A percentile compares a stretch with the other conserved stretches of the same genome.
Evolutionary conservation across 2,888 invertebrate genomes (phyloP).

Genomic region (Drosophila kambysellisi): DNA sequence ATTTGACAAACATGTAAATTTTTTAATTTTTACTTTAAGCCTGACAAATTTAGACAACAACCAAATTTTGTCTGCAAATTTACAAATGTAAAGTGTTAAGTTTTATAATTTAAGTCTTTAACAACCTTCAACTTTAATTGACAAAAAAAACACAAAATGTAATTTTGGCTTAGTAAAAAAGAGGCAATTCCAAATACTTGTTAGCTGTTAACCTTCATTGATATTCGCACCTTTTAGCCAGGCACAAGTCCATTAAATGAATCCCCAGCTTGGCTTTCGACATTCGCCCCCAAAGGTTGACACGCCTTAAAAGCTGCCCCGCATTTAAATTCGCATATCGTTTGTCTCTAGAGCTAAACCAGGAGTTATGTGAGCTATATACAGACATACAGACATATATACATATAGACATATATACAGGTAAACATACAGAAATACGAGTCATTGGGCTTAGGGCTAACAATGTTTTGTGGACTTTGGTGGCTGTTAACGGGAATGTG

Average conservation of each 20-base stretch:
- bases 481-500: background rate
- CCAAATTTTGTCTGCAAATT: background rate
- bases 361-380: background rate
- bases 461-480: slow-evolving; percentile 40
- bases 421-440: slow-evolving; percentile 2
- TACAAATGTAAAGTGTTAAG: background rate
- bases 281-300: slow-evolving; percentile 14
- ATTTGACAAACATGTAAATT: background rate
- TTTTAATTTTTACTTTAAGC: background rate
- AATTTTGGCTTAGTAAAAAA: slow-evolving; percentile 2
- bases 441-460: slow-evolving; percentile 31
- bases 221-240: slow-evolving; percentile 10
- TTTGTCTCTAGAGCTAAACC: slow-evolving; percentile 33
- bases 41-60: background rate
- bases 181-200: background rate
- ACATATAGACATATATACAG: background rate
- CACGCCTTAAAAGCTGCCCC: slow-evolving; percentile 36
- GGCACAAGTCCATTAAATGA: slow-evolving; percentile 29
- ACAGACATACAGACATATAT: background rate
- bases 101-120: background rate
- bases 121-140: background rate
- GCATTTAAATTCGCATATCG: slow-evolving; percentile 47
- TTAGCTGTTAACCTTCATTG: background rate
- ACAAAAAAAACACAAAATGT: background rate
- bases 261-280: slow-evolving; percentile 27